A percentile compares a stretch with the other conserved stretches of the same genome.
Evolutionary conservation across 2,797 vertebrate species (phyloP).

Genomic region (Phataginus tricuspis): DNA sequence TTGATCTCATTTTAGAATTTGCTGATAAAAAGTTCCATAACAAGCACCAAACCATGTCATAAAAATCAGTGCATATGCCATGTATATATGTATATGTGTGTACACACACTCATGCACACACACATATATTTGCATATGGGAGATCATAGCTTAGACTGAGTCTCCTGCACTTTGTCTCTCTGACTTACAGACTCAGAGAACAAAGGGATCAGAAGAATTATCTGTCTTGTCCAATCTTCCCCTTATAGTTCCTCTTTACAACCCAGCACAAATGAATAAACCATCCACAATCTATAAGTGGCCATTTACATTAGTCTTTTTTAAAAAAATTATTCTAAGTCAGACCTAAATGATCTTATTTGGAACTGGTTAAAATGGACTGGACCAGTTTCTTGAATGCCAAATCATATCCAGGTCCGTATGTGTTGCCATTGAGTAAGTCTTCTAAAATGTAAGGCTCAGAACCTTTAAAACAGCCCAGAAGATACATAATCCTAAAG

Average conservation of each 20-base stretch:
- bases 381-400: background rate
- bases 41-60: background rate
- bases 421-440: background rate
- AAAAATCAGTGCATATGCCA: background rate
- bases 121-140: background rate
- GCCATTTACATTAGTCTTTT: background rate
- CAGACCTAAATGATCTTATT: conserved; percentile 38
- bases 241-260: background rate
- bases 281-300: background rate
- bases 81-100: background rate
- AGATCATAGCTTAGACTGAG: background rate
- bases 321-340: background rate
- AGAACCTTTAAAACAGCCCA: conserved; percentile 49
- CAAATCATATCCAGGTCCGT: conserved; percentile 3
- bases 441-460: conserved; percentile 52
- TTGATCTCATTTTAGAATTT: conserved; percentile 48
- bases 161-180: background rate
- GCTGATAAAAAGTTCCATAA: conserved; percentile 5
- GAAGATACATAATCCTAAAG: conserved; percentile 55
- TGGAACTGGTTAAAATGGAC: conserved; percentile 35
- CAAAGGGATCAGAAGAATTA: background rate
- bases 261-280: background rate
- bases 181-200: background rate
- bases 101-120: background rate
- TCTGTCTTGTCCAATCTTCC: background rate